Conservation (phyloP, 2,888 invertebrate species). For the Drosophila pseudotakahashii region DNA sequence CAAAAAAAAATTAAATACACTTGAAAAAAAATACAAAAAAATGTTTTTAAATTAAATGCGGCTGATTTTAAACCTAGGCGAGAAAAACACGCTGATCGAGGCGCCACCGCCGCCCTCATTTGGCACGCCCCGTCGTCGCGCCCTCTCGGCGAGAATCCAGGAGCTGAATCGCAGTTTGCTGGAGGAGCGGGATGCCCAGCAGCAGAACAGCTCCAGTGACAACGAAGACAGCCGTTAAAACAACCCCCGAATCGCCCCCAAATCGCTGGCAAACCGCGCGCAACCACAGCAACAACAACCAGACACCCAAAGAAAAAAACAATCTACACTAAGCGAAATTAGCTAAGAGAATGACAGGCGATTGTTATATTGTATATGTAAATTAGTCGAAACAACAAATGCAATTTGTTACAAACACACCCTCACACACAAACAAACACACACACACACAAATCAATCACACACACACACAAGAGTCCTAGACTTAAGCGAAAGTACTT, state of each 20-base stretch:
- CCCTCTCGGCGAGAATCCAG: constrained; percentile 84
- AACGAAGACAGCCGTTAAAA: constrained; percentile 83
- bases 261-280: constrained; percentile 21
- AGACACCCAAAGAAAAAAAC: constrained; percentile 23
- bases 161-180: constrained; percentile 84
- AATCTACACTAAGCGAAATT: constrained; percentile 60
- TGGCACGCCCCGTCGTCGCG: constrained; percentile 84
- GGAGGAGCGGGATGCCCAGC: constrained; percentile 83
- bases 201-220: constrained; percentile 83
- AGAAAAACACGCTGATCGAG: constrained; percentile 92
- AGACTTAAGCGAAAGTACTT: constrained; percentile 59
- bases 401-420: constrained; percentile 68
- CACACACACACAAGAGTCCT: constrained; percentile 41
- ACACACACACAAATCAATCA: constrained; percentile 27
- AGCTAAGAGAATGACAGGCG: constrained; percentile 55
- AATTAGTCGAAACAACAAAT: constrained; percentile 59
- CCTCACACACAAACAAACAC: constrained; percentile 35
- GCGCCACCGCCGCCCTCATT: constrained; percentile 86
- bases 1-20: constrained; percentile 20
- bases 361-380: constrained; percentile 72
- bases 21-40: neutral
- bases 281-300: constrained; percentile 71
- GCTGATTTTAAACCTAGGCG: constrained; percentile 85
- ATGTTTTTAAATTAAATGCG: constrained; percentile 40
- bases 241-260: neutral